Base-by-base conservation (phyloP, 2,888 invertebrate genomes). In the Scaptomyza cyrtandrae region DNA sequence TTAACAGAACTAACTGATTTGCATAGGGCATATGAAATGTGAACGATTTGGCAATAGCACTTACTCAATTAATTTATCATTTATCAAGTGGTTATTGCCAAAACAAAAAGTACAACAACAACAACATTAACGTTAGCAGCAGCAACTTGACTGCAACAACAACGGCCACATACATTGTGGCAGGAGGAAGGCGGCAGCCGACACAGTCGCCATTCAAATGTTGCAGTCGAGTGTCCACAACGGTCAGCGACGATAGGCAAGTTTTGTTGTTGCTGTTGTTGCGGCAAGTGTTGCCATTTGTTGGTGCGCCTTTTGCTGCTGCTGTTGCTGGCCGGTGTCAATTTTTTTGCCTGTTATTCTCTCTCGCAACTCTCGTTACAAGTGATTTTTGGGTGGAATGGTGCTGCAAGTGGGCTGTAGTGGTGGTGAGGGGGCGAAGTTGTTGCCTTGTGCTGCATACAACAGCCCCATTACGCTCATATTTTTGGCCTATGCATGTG, bases 51-150 rank as follows among this genome's bases (percentile, higher is more conserved):
- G 78, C 80, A 86, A 86, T 78, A 73, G 61, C 61, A 58, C 80
- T 80, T 68, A 58, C 78, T 82, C 87, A 85, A 87, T 86, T 86
- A 86, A 86, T 85, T 87, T 85, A 78, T 84, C 87, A 85, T 86
- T 86, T 87, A 87, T 86, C 87, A 86, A 86, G 78, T 78, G 82
- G 84, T 71, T 83, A 81, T 69, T 72, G 81, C 83, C 69, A 67
- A 61, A 78, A 60, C 66, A 52, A 49, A 59, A 72, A 50, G 43
- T 59, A 39, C 39, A 72, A 43, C 55, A 66, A 39, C 43, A 52
- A 35, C 66, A 52, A 39, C 65, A 53, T 31, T 49, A 63, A 10
- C 52, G 39, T 55, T 63, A 53, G 44, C 66, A 16, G 29, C 55
- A 44, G 29, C 41, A 48, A 53, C 39, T 49, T 43, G 39, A 49